These are phyloP conservation scores for Belonocnema kinseyi DNA, from an alignment of 1,140 invertebrate species.

Conservation along the genomic window DNA sequence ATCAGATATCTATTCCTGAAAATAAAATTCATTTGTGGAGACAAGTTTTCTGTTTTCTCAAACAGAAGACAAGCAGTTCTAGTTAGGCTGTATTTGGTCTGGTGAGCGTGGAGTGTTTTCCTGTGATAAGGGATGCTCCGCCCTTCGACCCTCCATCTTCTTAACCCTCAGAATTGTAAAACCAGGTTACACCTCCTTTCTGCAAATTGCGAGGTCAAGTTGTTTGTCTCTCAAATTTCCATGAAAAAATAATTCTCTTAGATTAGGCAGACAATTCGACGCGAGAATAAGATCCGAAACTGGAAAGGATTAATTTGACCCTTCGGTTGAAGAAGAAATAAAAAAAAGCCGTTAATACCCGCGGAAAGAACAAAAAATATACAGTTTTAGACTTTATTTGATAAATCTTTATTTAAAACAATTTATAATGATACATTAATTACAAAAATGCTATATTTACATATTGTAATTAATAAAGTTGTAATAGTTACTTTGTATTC, in stretches of 20 bases:
- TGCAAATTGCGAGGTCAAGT: conserved; percentile 9
- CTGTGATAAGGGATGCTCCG: conserved; percentile 24
- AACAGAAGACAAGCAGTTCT: background rate
- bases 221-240: background rate
- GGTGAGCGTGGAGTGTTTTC: background rate
- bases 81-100: background rate
- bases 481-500: too few relatives aligned
- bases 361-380: conserved; percentile 30
- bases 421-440: too few relatives aligned
- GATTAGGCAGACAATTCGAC: conserved; percentile 13
- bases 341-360: conserved; percentile 6
- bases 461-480: too few relatives aligned
- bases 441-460: too few relatives aligned
- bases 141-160: background rate
- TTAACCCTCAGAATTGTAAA: background rate
- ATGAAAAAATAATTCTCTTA: conserved; percentile 27
- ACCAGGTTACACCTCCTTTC: background rate
- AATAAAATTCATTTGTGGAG: too few relatives aligned
- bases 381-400: background rate
- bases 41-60: background rate
- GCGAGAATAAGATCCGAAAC: conserved; percentile 5
- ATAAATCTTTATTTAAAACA: too few relatives aligned
- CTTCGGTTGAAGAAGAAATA: background rate
- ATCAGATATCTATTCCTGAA: too few relatives aligned
- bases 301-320: conserved; percentile 16